A percentile compares a stretch with the other conserved stretches of the same genome.
These are phyloP conservation scores for Semaprochilodus insignis DNA, from an alignment of 2,797 vertebrate species.

Conservation along the genomic window DNA sequence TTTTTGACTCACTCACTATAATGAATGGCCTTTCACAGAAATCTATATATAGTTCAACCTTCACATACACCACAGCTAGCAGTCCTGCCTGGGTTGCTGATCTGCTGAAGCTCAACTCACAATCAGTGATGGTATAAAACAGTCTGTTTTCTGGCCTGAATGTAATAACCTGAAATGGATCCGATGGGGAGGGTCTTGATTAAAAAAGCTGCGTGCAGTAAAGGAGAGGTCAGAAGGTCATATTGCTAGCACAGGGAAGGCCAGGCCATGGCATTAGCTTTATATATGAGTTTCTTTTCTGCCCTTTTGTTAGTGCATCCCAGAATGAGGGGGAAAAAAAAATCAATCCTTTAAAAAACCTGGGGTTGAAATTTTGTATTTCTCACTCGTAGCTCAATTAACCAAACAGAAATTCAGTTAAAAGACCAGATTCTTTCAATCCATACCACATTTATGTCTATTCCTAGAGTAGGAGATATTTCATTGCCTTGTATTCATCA, in stretches of 20 bases:
- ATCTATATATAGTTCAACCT: conserved; percentile 56
- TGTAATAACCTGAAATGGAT: conserved; percentile 61
- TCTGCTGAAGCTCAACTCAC: conserved; percentile 36
- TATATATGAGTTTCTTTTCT: conserved; percentile 52
- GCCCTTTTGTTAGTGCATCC: conserved; percentile 10
- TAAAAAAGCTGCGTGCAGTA: conserved; percentile 51
- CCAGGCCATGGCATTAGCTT: conserved; percentile 37
- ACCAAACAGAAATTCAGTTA: neutral
- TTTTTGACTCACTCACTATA: conserved; percentile 39
- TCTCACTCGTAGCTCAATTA: neutral
- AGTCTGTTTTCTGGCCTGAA: conserved; percentile 51
- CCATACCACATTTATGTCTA: neutral
- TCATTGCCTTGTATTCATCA: too few species aligned
- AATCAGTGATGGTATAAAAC: conserved; percentile 60
- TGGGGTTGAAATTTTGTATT: neutral
- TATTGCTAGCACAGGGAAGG: conserved; percentile 14
- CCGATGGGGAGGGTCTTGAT: conserved; percentile 49
- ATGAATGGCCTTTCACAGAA: conserved; percentile 51
- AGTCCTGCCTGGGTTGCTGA: conserved; percentile 32
- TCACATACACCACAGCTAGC: conserved; percentile 40
- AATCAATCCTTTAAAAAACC: neutral
- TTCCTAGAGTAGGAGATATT: too few species aligned
- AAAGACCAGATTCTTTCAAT: neutral
- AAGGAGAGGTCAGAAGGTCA: conserved; percentile 50
- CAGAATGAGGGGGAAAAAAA: neutral